These are phyloP conservation scores for Nemotelus pantherinus DNA, from an alignment of 2,888 invertebrate species.

Conservation along the genomic window DNA sequence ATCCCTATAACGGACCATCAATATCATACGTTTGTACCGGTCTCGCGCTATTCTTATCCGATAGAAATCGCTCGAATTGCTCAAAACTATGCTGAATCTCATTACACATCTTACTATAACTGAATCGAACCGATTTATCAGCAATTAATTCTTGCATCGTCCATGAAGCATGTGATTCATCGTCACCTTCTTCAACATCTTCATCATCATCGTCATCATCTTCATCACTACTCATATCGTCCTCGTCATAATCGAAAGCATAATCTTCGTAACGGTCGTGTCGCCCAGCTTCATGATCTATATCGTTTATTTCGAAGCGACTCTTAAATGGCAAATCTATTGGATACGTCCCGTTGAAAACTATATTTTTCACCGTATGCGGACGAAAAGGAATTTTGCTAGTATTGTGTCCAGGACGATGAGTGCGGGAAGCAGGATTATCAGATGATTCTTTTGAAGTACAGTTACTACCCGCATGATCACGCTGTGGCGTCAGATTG, in stretches of 20 bases:
- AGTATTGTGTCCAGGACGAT: not conserved
- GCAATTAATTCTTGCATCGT: slow-evolving; percentile 63
- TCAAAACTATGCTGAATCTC: slow-evolving; percentile 62
- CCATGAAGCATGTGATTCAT: slow-evolving; percentile 55
- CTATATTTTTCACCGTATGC: slow-evolving; percentile 64
- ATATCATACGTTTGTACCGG: slow-evolving; percentile 66
- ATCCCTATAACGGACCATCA: slow-evolving; percentile 65
- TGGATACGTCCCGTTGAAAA: slow-evolving; percentile 88
- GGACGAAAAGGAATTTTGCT: slow-evolving; percentile 8
- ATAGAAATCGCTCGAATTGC: slow-evolving; percentile 61
- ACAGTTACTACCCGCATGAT: not conserved
- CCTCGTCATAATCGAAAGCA: slow-evolving; percentile 44
- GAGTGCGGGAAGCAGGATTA: not conserved
- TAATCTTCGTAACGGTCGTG: slow-evolving; percentile 45
- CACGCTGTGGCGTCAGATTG: slow-evolving; percentile 37
- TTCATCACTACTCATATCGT: slow-evolving; percentile 49
- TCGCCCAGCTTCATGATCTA: slow-evolving; percentile 43
- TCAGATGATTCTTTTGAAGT: not conserved
- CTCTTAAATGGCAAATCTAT: slow-evolving; percentile 75
- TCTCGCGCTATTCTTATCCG: slow-evolving; percentile 53
- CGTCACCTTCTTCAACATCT: slow-evolving; percentile 43
- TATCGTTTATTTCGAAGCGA: slow-evolving; percentile 48
- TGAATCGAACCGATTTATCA: slow-evolving; percentile 59
- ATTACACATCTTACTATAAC: slow-evolving; percentile 54
- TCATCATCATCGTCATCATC: slow-evolving; percentile 52